Conservation (phyloP, 2,797 vertebrate genomes). For the Oreonectes daqikongensis region DNA sequence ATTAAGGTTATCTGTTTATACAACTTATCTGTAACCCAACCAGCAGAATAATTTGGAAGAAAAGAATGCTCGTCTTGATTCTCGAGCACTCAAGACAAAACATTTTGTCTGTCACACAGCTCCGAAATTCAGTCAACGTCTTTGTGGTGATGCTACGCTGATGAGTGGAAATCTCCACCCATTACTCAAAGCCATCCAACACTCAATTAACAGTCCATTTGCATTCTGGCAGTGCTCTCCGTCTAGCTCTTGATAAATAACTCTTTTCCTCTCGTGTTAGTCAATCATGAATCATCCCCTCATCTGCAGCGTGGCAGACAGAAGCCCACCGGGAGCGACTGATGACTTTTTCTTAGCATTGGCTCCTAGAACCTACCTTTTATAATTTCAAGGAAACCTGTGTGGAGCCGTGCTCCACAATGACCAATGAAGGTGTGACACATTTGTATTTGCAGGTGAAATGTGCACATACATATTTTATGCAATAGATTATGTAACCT, state of each 20-base stretch:
- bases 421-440: not conserved
- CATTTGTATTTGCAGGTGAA: not conserved
- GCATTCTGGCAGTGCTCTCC: conserved; percentile 71
- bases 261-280: conserved; percentile 68
- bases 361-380: conserved; percentile 50
- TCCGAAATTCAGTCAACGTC: conserved; percentile 52
- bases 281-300: conserved; percentile 77
- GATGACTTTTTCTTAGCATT: conserved; percentile 49
- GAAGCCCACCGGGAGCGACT: conserved; percentile 48
- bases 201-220: conserved; percentile 79
- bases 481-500: not conserved
- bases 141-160: conserved; percentile 73
- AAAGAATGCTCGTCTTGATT: not conserved
- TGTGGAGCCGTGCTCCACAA: conserved; percentile 11
- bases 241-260: conserved; percentile 73
- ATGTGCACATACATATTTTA: not conserved
- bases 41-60: not conserved
- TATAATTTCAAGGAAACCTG: conserved; percentile 48
- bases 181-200: conserved; percentile 77
- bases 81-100: conserved; percentile 8
- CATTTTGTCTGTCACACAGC: not conserved
- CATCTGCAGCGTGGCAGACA: conserved; percentile 57
- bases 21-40: not conserved
- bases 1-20: not conserved
- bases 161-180: conserved; percentile 69